Evolutionary conservation across 2,797 vertebrate genomes (phyloP).

Genomic region (Falco novaeseelandiae): DNA sequence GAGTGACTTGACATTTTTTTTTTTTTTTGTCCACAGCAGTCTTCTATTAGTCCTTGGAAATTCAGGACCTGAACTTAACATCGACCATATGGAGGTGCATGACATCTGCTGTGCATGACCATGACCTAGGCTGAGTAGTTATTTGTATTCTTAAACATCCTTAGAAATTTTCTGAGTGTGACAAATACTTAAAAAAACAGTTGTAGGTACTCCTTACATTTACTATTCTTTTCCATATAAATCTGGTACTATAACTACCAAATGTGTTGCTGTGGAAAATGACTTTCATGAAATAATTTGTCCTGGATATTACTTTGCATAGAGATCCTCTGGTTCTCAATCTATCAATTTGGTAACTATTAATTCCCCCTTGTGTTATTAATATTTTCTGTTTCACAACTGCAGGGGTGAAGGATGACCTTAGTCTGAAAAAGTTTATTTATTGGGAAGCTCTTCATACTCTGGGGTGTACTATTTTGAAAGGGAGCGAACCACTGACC

Average conservation of each 20-base stretch:
- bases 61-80: not conserved
- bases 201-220: not conserved
- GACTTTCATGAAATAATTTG: not conserved
- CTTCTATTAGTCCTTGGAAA: not conserved
- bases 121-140: not conserved
- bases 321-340: not conserved
- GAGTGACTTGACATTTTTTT: not conserved
- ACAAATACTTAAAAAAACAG: not conserved
- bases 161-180: not conserved
- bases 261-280: not conserved
- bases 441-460: slow-evolving; percentile 41
- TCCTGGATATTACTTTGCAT: not conserved
- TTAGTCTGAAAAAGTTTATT: slow-evolving; percentile 48
- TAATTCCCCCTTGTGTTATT: not conserved
- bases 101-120: not conserved
- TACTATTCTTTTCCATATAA: not conserved
- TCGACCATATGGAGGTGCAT: not conserved
- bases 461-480: slow-evolving; percentile 34
- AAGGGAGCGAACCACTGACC: slow-evolving; percentile 49
- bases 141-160: not conserved
- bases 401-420: not conserved
- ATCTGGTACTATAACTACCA: not conserved
- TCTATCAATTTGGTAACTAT: not conserved
- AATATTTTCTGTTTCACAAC: not conserved
- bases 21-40: not conserved